These are phyloP conservation scores for Argentina silus DNA, from an alignment of 2,797 vertebrate genomes.

Conservation along the genomic window DNA sequence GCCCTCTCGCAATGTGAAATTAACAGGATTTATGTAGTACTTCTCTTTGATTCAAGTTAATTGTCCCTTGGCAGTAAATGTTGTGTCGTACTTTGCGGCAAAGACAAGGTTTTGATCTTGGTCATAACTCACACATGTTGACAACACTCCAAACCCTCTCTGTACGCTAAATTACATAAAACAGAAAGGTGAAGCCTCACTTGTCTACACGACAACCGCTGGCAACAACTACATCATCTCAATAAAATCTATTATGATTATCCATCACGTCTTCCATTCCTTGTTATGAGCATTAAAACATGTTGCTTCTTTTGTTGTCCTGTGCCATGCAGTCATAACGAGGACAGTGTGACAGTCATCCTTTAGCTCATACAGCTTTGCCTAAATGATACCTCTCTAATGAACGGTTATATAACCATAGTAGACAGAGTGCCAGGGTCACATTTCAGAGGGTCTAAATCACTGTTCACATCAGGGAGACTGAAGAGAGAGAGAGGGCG, in stretches of 20 bases:
- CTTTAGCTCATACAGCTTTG: slow-evolving; percentile 33
- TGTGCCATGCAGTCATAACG: slow-evolving; percentile 45
- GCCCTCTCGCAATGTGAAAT: slow-evolving; percentile 4
- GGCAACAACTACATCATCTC: not conserved
- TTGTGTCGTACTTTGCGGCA: not conserved
- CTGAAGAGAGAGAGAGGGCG: slow-evolving; percentile 34
- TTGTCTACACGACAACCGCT: not conserved
- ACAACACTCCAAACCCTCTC: not conserved
- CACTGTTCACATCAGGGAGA: slow-evolving; percentile 31
- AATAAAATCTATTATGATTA: slow-evolving; percentile 17
- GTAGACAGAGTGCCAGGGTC: slow-evolving; percentile 35
- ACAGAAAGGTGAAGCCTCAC: not conserved
- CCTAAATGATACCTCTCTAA: slow-evolving; percentile 33
- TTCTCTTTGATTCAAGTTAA: not conserved
- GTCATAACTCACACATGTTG: not conserved
- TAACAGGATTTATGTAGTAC: not conserved
- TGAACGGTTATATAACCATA: slow-evolving; percentile 41
- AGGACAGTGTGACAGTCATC: slow-evolving; percentile 62
- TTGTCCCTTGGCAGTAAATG: too few species aligned
- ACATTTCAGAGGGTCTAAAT: slow-evolving; percentile 50
- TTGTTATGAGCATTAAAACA: slow-evolving; percentile 43
- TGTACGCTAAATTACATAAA: not conserved
- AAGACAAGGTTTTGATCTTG: not conserved
- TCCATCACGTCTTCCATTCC: not conserved
- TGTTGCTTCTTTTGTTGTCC: not conserved